Percentiles rank a stretch among this genome's conserved stretches.
Evolutionary conservation across 2,797 vertebrate species (phyloP).

Genomic region (Tadarida brasiliensis): DNA sequence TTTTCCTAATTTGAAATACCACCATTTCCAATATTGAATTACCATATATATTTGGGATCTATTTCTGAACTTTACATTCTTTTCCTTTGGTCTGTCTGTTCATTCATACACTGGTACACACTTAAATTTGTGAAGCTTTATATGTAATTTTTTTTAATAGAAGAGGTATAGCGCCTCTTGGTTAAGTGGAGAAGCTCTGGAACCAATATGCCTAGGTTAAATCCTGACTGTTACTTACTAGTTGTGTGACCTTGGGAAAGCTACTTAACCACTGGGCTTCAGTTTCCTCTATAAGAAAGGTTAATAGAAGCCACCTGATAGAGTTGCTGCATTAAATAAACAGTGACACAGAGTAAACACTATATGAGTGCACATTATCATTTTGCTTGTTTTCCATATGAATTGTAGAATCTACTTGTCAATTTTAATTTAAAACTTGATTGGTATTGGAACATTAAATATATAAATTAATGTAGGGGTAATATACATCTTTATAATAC

Average conservation of each 20-base stretch:
- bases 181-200: background rate
- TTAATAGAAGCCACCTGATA: background rate
- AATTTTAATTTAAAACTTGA: background rate
- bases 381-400: background rate
- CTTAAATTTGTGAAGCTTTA: background rate
- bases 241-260: background rate
- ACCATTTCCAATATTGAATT: constrained; percentile 2
- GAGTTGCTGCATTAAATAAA: background rate
- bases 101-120: background rate
- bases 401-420: background rate
- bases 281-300: background rate
- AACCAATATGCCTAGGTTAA: background rate
- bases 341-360: background rate
- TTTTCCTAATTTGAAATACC: constrained; percentile 31
- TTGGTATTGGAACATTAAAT: background rate
- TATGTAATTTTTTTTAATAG: background rate
- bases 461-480: background rate
- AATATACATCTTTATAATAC: background rate
- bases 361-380: background rate
- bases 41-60: background rate
- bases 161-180: background rate
- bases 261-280: background rate
- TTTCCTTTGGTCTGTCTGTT: background rate
- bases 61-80: background rate
- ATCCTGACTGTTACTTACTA: constrained; percentile 28